These are phyloP conservation scores for Drosophila pseudoananassae DNA, from an alignment of 1,140 invertebrate genomes.

Conservation along the genomic window DNA sequence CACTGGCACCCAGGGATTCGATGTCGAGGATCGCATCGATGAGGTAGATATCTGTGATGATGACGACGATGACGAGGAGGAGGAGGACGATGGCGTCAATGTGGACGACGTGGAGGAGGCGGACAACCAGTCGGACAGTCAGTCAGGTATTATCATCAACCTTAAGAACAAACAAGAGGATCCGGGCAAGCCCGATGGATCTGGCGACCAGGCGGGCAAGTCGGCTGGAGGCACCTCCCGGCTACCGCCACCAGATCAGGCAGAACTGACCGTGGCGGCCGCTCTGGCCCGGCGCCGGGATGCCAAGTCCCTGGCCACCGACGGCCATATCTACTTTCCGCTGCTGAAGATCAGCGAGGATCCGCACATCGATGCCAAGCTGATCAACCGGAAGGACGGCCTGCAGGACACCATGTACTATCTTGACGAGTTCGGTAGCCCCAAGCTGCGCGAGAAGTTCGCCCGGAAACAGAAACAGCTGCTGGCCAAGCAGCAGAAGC, in stretches of 20 bases:
- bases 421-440: slow-evolving; percentile 83
- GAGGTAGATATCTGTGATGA: slow-evolving; percentile 74
- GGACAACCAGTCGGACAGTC: slow-evolving; percentile 60
- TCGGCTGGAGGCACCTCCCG: slow-evolving; percentile 4
- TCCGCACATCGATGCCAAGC: slow-evolving; percentile 72
- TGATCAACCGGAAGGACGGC: slow-evolving; percentile 83
- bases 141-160: slow-evolving; percentile 67
- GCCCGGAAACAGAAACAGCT: slow-evolving; percentile 76
- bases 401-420: slow-evolving; percentile 83
- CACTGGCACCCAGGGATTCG: slow-evolving; percentile 70
- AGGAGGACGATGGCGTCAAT: slow-evolving; percentile 49
- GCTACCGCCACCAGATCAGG: slow-evolving; percentile 46
- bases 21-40: slow-evolving; percentile 81
- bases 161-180: slow-evolving; percentile 29
- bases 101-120: slow-evolving; percentile 65
- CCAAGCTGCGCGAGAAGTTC: slow-evolving; percentile 80
- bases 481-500: slow-evolving; percentile 65
- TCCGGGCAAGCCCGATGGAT: not conserved
- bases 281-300: slow-evolving; percentile 56
- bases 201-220: not conserved
- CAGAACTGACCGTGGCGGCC: slow-evolving; percentile 52
- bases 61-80: slow-evolving; percentile 43
- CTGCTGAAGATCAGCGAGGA: slow-evolving; percentile 79
- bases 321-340: slow-evolving; percentile 75
- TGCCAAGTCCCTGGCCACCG: slow-evolving; percentile 65